Conservation (phyloP, 2,888 invertebrate species). For the Cerceris rybyensis region DNA sequence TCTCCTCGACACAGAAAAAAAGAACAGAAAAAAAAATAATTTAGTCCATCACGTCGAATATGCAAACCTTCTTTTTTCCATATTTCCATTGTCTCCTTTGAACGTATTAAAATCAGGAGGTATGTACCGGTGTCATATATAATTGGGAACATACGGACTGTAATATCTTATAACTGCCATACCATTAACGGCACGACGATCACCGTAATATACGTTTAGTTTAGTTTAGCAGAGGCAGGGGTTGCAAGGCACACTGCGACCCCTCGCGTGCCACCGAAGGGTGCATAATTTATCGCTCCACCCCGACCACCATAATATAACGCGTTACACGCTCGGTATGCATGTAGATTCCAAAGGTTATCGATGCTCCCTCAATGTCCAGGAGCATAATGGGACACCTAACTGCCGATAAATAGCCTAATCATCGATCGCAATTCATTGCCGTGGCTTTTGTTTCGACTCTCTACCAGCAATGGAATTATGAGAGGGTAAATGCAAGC, state of each 20-base stretch:
- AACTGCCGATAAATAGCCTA: slow-evolving; percentile 67
- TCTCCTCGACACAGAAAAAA: background rate
- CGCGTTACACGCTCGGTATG: slow-evolving; percentile 70
- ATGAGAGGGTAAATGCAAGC: background rate
- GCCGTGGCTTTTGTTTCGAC: slow-evolving; percentile 40
- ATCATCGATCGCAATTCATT: slow-evolving; percentile 67
- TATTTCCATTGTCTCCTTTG: background rate
- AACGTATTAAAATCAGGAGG: slow-evolving; percentile 9
- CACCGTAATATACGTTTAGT: slow-evolving; percentile 80
- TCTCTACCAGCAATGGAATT: slow-evolving; percentile 31
- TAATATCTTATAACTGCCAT: slow-evolving; percentile 79
- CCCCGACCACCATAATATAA: slow-evolving; percentile 68
- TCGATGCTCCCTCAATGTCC: slow-evolving; percentile 66
- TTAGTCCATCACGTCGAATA: too few species aligned
- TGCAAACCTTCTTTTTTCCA: background rate
- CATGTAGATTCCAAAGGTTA: slow-evolving; percentile 73
- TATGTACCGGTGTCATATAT: slow-evolving; percentile 27
- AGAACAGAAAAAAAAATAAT: background rate
- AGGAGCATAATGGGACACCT: slow-evolving; percentile 48
- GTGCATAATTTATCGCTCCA: slow-evolving; percentile 81
- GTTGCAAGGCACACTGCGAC: slow-evolving; percentile 51
- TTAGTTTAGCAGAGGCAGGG: slow-evolving; percentile 72
- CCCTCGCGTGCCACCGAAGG: slow-evolving; percentile 67
- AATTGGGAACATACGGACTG: slow-evolving; percentile 78
- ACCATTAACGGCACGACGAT: slow-evolving; percentile 78